phyloP scores from a whole-genome alignment of 2,797 vertebrate species.

The Tadarida brasiliensis region DNA sequence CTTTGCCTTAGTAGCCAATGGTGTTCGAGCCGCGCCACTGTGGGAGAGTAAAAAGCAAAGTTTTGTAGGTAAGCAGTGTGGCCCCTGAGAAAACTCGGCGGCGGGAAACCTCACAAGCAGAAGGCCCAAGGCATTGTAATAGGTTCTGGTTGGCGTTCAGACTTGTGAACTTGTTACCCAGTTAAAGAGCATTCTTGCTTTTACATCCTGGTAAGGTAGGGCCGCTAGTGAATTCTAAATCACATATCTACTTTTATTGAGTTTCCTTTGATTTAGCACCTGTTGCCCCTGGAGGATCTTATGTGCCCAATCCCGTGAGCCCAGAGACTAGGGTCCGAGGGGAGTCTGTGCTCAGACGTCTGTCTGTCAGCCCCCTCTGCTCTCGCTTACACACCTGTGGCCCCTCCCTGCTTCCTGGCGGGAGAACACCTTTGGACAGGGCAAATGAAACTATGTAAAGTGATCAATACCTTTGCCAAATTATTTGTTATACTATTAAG shows the following conservation, averaged over 20 bases:
- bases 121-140: not conserved
- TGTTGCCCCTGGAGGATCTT: not conserved
- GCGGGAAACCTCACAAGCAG: not conserved
- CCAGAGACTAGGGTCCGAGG: not conserved
- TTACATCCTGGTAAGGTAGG: not conserved
- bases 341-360: rapidly evolving
- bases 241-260: not conserved
- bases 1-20: slow-evolving; percentile 98
- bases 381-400: not conserved
- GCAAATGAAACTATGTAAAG: too few relatives aligned
- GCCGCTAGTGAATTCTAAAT: not conserved
- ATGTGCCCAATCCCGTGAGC: not conserved
- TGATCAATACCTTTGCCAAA: rapidly evolving
- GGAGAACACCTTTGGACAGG: not conserved
- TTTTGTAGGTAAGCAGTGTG: slow-evolving; percentile 95
- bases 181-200: not conserved
- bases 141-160: not conserved
- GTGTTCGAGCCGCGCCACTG: slow-evolving; percentile 97
- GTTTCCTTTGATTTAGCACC: not conserved
- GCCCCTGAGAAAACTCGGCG: not conserved
- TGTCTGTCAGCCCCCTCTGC: not conserved
- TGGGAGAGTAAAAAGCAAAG: slow-evolving; percentile 99
- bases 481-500: rapidly evolving
- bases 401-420: not conserved
- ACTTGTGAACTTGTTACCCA: not conserved